Base-by-base conservation (phyloP, 2,888 invertebrate genomes). In the Ischnura elegans region DNA sequence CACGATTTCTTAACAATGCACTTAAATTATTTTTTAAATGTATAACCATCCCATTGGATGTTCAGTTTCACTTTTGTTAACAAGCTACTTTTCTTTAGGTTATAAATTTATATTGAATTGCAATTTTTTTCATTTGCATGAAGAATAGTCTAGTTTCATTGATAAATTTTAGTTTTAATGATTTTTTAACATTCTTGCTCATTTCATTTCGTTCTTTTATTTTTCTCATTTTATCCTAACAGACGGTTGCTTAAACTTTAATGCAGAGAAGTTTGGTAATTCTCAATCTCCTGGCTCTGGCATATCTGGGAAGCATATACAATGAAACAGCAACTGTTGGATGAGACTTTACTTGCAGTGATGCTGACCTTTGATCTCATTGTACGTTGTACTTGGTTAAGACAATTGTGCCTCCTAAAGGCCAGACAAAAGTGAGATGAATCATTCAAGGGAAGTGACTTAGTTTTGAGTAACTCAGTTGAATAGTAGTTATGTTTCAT, bases 221-320 rank as follows among this genome's bases (percentile, higher is more conserved):
- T 86, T 86, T 46, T 86, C 76, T 76, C 6, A 46, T 46, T 86
- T 86, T 86, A 86, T 86, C 86, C 86, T 86, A 46, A 86, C 86
- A 86, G 86, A 86, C 86, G 2, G 8, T 86, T 86, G 86, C 45
- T 86, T 86, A 42, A 86, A n/a, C 86, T 46, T 86, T 42, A 46
- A 42, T 13, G 45, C 86, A 46, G 86, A 46, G 86, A 86, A 86
- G 86, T 86, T 45, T 25, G n/a, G 25, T n/a, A 86, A 25, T n/a
- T 8, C 5, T 46, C 42, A 86, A 86, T 25, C 45, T 86, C 43
- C n/a, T 46, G 86, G 6, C 86, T 86, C 45, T 86, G 86, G 46
- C 45, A 86, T 25, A 25, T 45, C 46, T 43, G 86, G n/a, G 46
- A 86, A 46, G 86, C 86, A n/a, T 43, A 46, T 2, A 8, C 13